phyloP scores from a whole-genome alignment of 2,113 vertebrate genomes.

The Ascaphus truei region DNA sequence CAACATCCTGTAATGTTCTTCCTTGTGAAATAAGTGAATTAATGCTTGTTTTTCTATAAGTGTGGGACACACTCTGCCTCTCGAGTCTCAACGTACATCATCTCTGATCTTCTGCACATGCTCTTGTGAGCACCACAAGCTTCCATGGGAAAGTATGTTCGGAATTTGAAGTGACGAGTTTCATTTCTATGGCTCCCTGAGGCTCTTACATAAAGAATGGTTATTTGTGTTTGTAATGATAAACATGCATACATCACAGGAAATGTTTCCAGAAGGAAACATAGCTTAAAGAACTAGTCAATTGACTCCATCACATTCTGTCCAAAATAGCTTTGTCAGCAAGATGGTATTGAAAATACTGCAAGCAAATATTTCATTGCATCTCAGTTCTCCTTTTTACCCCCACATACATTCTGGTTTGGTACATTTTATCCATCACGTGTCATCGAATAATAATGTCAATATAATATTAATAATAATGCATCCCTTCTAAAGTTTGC shows the following conservation, averaged over 20 bases:
- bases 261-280: not conserved
- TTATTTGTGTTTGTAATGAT: not conserved
- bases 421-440: not conserved
- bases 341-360: not conserved
- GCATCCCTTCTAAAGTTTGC: not conserved
- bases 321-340: not conserved
- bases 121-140: not conserved
- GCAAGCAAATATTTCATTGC: not conserved
- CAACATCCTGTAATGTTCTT: too few relatives aligned
- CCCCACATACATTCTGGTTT: not conserved
- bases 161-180: not conserved
- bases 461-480: not conserved
- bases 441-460: not conserved
- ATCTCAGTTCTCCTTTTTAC: not conserved
- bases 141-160: conserved; percentile 3
- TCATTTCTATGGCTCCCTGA: not conserved
- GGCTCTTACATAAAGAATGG: not conserved
- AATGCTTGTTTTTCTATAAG: too few relatives aligned
- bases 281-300: not conserved
- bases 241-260: not conserved
- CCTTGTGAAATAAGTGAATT: too few relatives aligned
- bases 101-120: too few relatives aligned
- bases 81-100: too few relatives aligned
- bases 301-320: not conserved
- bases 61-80: too few relatives aligned